A percentile compares a stretch with the other conserved stretches of the same genome.
Evolutionary conservation across 1,140 invertebrate genomes (phyloP).

Genomic region (Magallana angulata): DNA sequence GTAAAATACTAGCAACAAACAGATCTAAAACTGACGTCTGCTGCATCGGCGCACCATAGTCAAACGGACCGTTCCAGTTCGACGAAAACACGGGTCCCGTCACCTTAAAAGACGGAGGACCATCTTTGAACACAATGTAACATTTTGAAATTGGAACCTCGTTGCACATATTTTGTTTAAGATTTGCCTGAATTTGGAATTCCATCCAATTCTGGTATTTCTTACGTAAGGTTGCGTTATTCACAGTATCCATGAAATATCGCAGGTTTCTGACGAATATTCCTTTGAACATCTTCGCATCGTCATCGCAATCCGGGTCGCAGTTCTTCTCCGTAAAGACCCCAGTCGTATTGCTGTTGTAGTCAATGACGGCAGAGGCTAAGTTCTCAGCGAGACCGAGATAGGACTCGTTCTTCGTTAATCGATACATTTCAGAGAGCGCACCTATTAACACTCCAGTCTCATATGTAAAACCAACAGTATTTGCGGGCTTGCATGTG

Average conservation of each 20-base stretch:
- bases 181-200: constrained; percentile 55
- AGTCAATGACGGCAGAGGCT: constrained; percentile 51
- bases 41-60: constrained; percentile 61
- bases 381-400: constrained; percentile 58
- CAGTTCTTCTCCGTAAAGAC: constrained; percentile 62
- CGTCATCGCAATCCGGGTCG: constrained; percentile 62
- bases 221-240: constrained; percentile 25
- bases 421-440: constrained; percentile 64
- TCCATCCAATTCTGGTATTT: constrained; percentile 57
- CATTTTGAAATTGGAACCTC: constrained; percentile 57
- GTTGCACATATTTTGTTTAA: constrained; percentile 60
- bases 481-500: constrained; percentile 40
- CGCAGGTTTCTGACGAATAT: constrained; percentile 63
- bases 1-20: constrained; percentile 59
- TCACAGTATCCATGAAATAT: constrained; percentile 61
- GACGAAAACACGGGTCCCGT: constrained; percentile 65
- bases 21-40: constrained; percentile 63
- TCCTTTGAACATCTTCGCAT: constrained; percentile 64
- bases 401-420: constrained; percentile 39
- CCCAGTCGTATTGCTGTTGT: constrained; percentile 53
- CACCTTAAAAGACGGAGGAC: constrained; percentile 62
- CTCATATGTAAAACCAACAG: constrained; percentile 60
- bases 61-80: constrained; percentile 64
- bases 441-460: constrained; percentile 59
- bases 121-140: constrained; percentile 64